Base-by-base conservation (phyloP, 2,888 invertebrate species). In the Metacarcinus magister region DNA sequence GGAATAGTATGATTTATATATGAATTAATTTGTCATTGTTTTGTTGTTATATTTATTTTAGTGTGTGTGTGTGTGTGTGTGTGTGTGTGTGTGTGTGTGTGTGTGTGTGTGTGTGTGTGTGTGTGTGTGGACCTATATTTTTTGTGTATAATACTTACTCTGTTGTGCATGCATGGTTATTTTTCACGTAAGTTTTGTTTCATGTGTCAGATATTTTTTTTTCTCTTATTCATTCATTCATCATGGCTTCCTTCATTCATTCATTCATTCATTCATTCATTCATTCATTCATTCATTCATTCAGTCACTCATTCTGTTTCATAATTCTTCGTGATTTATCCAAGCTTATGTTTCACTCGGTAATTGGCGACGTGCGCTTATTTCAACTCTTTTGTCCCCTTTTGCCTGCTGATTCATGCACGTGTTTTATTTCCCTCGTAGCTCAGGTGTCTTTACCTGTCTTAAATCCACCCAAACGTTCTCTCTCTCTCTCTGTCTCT, bases 371-470 rank as follows among this genome's bases (percentile, higher is more conserved):
- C 82, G 13, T 13, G 0, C 10, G 5, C 32, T 82, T 82, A 16
- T 28, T 28, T 32, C 23, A 39, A 39, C 39, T 39, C n/a, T 75
- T 16, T 32, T 32, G 13, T 13, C 82, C 23, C 10, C 82, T 19
- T 67, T 67, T 67, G 2, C n/a, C 67, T 54, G 67, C 67, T 82
- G 82, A 82, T 28, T 82, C 32, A 82, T 82, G 32, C 82, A 28
- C 32, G 82, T 82, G 82, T 10, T 82, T 32, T 32, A 82, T 32
- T 32, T 8, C 82, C 32, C 32, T 32, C 32, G 2, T 32, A 32
- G 82, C 82, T 28, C 82, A 82, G 32, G 82, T 82, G 82, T 82
- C 13, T 23, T 82, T 82, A 82, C 82, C 82, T 82, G 82, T 82
- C 32, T 32, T 82, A 82, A 32, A 82, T 82, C 82, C 82, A 82